These are phyloP conservation scores for Crotalus horridus DNA, from an alignment of 2,113 vertebrate species.

Conservation along the genomic window DNA sequence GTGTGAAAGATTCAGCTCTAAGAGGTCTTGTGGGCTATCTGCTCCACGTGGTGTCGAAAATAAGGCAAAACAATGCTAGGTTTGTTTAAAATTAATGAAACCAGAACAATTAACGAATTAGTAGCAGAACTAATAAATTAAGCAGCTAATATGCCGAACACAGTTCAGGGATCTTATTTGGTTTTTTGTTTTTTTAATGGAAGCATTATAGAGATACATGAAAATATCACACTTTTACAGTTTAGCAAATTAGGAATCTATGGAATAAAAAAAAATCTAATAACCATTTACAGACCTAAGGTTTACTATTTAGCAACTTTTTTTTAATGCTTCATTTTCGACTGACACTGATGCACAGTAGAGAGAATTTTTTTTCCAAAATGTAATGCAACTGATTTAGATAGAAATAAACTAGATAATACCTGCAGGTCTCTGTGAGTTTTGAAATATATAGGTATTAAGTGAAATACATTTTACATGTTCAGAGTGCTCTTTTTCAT, in stretches of 20 bases:
- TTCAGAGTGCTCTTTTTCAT: conserved; percentile 29
- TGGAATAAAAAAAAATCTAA: conserved; percentile 40
- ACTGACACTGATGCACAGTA: neutral
- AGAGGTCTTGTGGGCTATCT: conserved; percentile 72
- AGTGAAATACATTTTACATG: conserved; percentile 41
- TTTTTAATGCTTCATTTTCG: neutral
- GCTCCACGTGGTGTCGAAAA: conserved; percentile 78
- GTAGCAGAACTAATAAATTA: conserved; percentile 57
- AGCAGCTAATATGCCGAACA: conserved; percentile 28
- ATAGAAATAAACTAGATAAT: neutral
- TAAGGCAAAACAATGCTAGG: conserved; percentile 74
- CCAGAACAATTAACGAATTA: conserved; percentile 32
- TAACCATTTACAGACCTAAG: neutral
- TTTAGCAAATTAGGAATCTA: conserved; percentile 23
- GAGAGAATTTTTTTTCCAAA: neutral
- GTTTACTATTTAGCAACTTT: neutral
- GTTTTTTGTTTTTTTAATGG: conserved; percentile 43
- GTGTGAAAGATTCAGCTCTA: conserved; percentile 70
- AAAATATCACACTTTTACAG: conserved; percentile 17
- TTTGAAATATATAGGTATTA: conserved; percentile 42
- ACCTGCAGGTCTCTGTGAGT: conserved; percentile 7
- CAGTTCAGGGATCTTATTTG: neutral
- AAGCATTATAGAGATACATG: conserved; percentile 25
- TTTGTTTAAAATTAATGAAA: conserved; percentile 70
- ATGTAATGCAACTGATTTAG: neutral